Evolutionary conservation across 2,113 vertebrate genomes (phyloP).

Genomic region (Hiodon tergisus): DNA sequence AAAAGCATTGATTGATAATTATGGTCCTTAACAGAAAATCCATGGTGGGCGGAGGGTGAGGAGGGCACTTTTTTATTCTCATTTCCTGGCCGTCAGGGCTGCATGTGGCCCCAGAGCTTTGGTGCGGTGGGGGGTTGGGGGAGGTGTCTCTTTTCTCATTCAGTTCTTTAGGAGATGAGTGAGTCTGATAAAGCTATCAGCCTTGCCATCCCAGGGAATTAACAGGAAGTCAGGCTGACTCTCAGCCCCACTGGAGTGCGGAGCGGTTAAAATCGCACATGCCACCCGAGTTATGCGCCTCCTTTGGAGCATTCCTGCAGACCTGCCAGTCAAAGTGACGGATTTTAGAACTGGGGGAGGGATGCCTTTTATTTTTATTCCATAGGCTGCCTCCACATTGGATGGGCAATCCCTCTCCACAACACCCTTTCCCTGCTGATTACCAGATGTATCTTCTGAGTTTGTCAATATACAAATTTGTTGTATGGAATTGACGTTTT

Average conservation of each 20-base stretch:
- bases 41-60: constrained; percentile 11
- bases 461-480: no score
- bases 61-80: constrained; percentile 31
- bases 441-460: no score
- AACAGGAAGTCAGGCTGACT: constrained; percentile 45
- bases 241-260: constrained; percentile 43
- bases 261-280: neutral
- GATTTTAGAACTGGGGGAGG: constrained; percentile 26
- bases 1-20: constrained; percentile 36
- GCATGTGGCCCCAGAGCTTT: constrained; percentile 39
- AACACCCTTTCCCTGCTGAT: neutral
- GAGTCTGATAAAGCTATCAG: constrained; percentile 62
- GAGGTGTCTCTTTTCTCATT: constrained; percentile 50
- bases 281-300: constrained; percentile 38
- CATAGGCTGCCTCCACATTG: no score
- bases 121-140: constrained; percentile 25
- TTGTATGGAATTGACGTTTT: no score
- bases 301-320: neutral
- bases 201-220: constrained; percentile 53
- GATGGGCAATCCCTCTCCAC: no score
- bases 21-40: constrained; percentile 22
- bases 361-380: no score
- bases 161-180: constrained; percentile 51
- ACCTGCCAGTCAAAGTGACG: constrained; percentile 21
- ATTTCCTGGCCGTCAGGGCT: constrained; percentile 38